A percentile compares a stretch with the other conserved stretches of the same genome.
Conservation (phyloP, 2,797 vertebrate species). For the Eulemur albifrons region DNA sequence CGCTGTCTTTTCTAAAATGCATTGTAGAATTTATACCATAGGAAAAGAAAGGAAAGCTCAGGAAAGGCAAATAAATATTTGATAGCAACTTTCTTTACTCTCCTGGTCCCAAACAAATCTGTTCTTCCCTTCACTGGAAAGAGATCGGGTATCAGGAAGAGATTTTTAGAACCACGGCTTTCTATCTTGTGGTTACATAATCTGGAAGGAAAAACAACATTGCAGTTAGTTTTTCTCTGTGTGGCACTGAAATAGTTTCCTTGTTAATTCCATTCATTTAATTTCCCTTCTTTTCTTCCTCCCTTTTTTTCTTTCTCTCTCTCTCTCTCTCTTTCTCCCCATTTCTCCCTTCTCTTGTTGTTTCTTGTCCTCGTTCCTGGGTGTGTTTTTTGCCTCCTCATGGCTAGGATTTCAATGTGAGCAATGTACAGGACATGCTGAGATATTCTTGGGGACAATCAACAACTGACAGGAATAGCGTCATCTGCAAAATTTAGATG, state of each 20-base stretch:
- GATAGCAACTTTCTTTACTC: not conserved
- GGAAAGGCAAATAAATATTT: not conserved
- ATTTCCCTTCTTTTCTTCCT: not conserved
- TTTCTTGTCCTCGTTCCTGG: not conserved
- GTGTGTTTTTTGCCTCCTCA: not conserved
- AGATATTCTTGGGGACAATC: not conserved
- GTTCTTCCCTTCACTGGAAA: not conserved
- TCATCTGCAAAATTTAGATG: not conserved
- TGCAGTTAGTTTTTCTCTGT: not conserved
- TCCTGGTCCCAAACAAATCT: conserved; percentile 7
- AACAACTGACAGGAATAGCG: not conserved
- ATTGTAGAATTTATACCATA: not conserved
- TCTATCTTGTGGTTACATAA: not conserved
- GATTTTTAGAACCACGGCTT: not conserved
- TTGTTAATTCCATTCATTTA: not conserved
- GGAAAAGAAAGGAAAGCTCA: not conserved
- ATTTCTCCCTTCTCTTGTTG: not conserved
- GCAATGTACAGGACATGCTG: not conserved
- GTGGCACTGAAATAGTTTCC: not conserved
- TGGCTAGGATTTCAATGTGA: not conserved
- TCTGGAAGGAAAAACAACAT: not conserved
- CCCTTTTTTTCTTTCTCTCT: not conserved
- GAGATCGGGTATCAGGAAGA: not conserved
- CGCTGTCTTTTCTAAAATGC: not conserved
- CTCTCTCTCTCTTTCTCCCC: too few species aligned